Evolutionary conservation across 1,140 invertebrate genomes (phyloP).

Genomic region (Eupristina koningsbergeri): DNA sequence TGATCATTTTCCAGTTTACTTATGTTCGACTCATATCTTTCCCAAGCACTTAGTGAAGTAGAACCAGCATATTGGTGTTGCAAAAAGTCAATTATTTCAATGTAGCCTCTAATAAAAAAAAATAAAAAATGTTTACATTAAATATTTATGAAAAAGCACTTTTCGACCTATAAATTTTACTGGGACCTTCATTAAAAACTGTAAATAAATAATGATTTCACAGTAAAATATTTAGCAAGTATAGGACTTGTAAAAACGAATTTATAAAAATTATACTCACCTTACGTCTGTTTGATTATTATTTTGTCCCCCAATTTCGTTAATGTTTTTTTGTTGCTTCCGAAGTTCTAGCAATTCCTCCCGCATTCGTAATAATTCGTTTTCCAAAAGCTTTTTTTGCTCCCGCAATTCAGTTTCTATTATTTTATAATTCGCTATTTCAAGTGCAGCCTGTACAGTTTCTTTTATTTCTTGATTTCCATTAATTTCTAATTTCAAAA

Average conservation of each 20-base stretch:
- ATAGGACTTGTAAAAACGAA: too few species aligned
- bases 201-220: too few species aligned
- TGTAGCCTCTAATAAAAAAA: slow-evolving; percentile 46
- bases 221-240: too few species aligned
- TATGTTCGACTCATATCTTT: slow-evolving; percentile 57
- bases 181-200: too few species aligned
- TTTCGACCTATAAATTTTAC: too few species aligned
- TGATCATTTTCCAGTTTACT: slow-evolving; percentile 58
- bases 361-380: slow-evolving; percentile 57
- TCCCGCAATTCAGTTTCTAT: slow-evolving; percentile 58
- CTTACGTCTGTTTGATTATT: neutral
- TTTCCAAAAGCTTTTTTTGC: slow-evolving; percentile 56
- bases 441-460: slow-evolving; percentile 72
- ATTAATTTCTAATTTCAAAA: slow-evolving; percentile 64
- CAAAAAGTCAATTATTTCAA: slow-evolving; percentile 62
- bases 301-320: neutral
- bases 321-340: neutral
- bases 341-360: slow-evolving; percentile 58
- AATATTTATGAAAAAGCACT: too few species aligned
- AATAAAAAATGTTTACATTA: too few species aligned
- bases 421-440: slow-evolving; percentile 61
- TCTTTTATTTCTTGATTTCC: slow-evolving; percentile 80
- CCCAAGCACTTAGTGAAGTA: slow-evolving; percentile 60
- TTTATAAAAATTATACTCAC: neutral
- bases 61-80: slow-evolving; percentile 65